Conservation (phyloP, 2,797 vertebrate genomes). For the Acanthopagrus latus region DNA sequence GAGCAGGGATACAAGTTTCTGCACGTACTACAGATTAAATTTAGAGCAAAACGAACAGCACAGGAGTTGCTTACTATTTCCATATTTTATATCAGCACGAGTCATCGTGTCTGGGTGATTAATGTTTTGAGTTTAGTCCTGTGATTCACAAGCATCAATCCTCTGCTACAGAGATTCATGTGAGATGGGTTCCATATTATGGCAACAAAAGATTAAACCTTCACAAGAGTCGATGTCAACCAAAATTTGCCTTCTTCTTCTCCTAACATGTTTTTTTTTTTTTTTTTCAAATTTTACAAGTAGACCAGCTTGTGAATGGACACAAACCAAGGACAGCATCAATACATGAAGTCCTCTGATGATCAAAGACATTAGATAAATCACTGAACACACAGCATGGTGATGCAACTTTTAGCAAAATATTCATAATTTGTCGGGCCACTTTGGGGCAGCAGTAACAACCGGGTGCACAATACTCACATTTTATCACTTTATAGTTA, state of each 20-base stretch:
- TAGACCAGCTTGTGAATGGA: background rate
- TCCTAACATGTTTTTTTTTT: no score
- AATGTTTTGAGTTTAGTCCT: background rate
- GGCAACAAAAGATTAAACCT: slow-evolving; percentile 42
- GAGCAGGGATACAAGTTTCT: no score
- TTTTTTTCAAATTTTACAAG: background rate
- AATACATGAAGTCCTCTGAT: background rate
- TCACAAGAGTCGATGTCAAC: background rate
- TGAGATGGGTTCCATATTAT: slow-evolving; percentile 36
- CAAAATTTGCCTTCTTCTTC: background rate
- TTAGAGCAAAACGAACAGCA: background rate
- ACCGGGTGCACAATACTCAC: background rate
- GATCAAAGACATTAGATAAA: background rate
- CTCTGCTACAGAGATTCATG: slow-evolving; percentile 28
- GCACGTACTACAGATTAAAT: background rate
- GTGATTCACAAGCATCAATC: slow-evolving; percentile 15
- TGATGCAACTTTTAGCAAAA: background rate
- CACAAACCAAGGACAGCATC: background rate
- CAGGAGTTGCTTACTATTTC: background rate
- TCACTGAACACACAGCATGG: background rate
- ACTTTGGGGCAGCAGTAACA: background rate
- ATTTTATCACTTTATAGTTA: background rate
- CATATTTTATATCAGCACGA: slow-evolving; percentile 15
- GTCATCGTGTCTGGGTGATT: slow-evolving; percentile 24
- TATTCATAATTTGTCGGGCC: background rate